Evolutionary conservation across 2,888 invertebrate species (phyloP), one percentile per base, ranked within the genome.

Genomic region (Epinotia nisella): DNA sequence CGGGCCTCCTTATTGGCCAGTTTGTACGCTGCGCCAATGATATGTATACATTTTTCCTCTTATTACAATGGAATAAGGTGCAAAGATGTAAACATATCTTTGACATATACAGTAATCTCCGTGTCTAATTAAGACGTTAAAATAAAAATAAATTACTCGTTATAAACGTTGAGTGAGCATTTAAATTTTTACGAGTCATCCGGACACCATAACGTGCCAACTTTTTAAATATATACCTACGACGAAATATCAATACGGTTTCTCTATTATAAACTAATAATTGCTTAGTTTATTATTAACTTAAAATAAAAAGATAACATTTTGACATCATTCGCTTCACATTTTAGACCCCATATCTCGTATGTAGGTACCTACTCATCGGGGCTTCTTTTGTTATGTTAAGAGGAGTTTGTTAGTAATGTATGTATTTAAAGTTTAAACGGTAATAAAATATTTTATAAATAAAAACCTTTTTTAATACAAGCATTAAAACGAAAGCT

Each of bases 51-150:
- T n/a, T n/a, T 49, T n/a, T 49, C 49, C 7, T 7, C 49, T 49
- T 49, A 49, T n/a, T n/a, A n/a, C 49, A n/a, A 5, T 49, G 49
- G 49, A 5, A 49, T 49, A 49, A 49, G 49, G 49, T n/a, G n/a
- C n/a, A 49, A 49, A 49, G 1, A 3, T 49, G n/a, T 49, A 49
- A 49, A n/a, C 5, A n/a, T n/a, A n/a, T 49, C n/a, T 49, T 49
- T 49, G n/a, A n/a, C 49, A n/a, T 49, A 15, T 7, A n/a, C 49
- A n/a, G n/a, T 49, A 80, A 81, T 78, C 78, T 78, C 76, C 76
- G 77, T 76, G 76, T 80, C 82, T 85, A 86, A 87, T 86, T 86
- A 86, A 86, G 85, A 83, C 78, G 74, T 83, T 82, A 83, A 84
- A 84, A 85, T 84, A 83, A 83, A 82, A 83, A 82, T 81, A 83